Evolutionary conservation across 2,797 vertebrate genomes (phyloP), one percentile per base, ranked within the genome.

Genomic region (Australoheros facetus): DNA sequence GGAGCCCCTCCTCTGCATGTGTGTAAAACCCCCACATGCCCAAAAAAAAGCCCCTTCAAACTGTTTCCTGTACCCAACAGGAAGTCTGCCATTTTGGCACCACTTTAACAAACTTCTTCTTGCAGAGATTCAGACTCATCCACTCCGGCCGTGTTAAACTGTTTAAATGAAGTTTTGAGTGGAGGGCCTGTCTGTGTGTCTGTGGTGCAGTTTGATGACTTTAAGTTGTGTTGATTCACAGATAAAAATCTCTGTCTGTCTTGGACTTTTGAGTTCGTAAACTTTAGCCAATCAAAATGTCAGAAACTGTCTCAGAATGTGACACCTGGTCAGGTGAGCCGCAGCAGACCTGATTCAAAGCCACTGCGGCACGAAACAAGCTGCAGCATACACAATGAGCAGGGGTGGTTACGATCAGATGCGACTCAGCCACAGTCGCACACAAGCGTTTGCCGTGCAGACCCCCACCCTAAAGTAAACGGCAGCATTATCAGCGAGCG

Each of bases 381-480:
- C 58, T 53, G 54, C 39, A 19, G 6, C 5, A 2, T 7, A 16
- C 39, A 12, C 71, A 21, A 16, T 2, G 23, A 71, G 64, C 45
- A 23, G 39, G 26, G 23, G 45, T 1, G 28, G 42, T 39, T 23
- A 75, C 30, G 4, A 5, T 57, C 9, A 58, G 14, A 53, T 69
- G 45, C 30, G 64, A 51, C 16, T 66, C 62, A 48, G 42, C 42
- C 42, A n/a, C 62, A 28, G 12, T 13, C 30, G 13, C 51, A 45
- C 37, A 1, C 56, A 34, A 32, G 39, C 42, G 69, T 78, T 85
- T 75, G 23, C 51, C 56, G 69, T 75, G 21, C 48, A 66, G 71
- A 80, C 89, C 77, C 54, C 69, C 82, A 74, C 81, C 71, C 73
- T 80, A 39, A 78, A 75, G 80, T 73, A 84, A 80, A 87, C 59